A percentile compares a stretch with the other conserved stretches of the same genome.
Conservation (phyloP, 2,888 invertebrate species). For the Plemyria rubiginata region DNA sequence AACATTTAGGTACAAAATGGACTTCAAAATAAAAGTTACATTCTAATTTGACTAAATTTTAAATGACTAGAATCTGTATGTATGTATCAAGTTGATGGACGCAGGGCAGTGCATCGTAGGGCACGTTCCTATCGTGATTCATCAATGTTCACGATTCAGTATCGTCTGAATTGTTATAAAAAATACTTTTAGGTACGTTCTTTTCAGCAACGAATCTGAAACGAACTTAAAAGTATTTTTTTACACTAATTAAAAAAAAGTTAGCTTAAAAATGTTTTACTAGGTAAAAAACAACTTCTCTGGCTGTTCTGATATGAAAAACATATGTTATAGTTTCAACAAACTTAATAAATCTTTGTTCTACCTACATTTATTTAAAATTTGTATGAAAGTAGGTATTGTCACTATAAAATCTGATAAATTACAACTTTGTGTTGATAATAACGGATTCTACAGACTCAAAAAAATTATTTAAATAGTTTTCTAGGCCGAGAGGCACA, state of each 20-base stretch:
- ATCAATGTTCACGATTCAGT: too few species aligned
- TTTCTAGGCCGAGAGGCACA: constrained; percentile 18
- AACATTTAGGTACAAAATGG: constrained; percentile 22
- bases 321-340: constrained; percentile 24
- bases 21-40: constrained; percentile 13
- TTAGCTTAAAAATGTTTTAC: neutral
- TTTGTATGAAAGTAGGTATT: neutral
- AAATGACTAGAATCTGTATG: neutral
- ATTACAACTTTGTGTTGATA: constrained; percentile 18
- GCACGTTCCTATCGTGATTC: too few species aligned
- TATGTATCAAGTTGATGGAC: too few species aligned
- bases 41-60: neutral
- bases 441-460: neutral
- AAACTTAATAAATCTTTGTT: neutral
- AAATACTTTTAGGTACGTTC: too few species aligned
- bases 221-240: too few species aligned
- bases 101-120: too few species aligned
- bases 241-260: neutral
- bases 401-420: constrained; percentile 16
- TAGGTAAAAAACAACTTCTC: constrained; percentile 3
- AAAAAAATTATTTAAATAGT: constrained; percentile 10
- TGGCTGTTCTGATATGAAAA: constrained; percentile 34
- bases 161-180: too few species aligned
- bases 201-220: too few species aligned
- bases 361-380: neutral